Base-by-base conservation (phyloP, 2,888 invertebrate genomes). In the Biston stratarius region DNA sequence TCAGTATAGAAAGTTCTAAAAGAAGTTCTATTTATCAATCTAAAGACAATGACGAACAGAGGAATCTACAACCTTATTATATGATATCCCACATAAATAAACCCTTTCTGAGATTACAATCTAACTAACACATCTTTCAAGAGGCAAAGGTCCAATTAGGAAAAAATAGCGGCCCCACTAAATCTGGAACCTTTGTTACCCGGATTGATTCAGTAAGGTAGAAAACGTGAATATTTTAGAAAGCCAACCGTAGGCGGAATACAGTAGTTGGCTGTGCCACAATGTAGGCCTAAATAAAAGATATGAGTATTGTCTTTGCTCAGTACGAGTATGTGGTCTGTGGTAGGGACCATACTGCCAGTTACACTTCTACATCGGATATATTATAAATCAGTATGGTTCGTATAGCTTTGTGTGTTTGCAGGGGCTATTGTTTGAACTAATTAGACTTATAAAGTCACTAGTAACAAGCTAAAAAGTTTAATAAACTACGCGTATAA, bases 131-230 rank as follows among this genome's bases (percentile, higher is more conserved):
- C 66, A 74, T 72, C 68, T 57, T 68, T 64, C 69, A 64, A 74
- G 75, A 76, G 75, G 77, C 78, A 75, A 72, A 72, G 71, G 76
- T 69, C 76, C 80, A 85, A 83, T 86, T 84, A 85, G 74, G 79
- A 77, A 82, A 87, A 83, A 85, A 86, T 82, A 77, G 83, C 80
- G 82, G 82, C 74, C 80, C 67, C 71, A 71, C 77, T 79, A 80
- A 85, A 85, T 84, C 82, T 79, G 77, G 74, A 69, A 77, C 79
- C 80, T 76, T 76, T 75, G 73, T 77, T 76, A 64, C 74, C 77
- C 76, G 74, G 84, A 87, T 88, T 87, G 88, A 88, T 87, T 85
- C 87, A 84, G 77, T 82, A 78, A 77, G 84, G 86, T 79, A 73
- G 77, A 73, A 76, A 67, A 75, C 78, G 72, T 88, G 79, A 88